A percentile compares a stretch with the other conserved stretches of the same genome.
These are phyloP conservation scores for Agrochola macilenta DNA, from an alignment of 2,888 invertebrate species.

Conservation along the genomic window DNA sequence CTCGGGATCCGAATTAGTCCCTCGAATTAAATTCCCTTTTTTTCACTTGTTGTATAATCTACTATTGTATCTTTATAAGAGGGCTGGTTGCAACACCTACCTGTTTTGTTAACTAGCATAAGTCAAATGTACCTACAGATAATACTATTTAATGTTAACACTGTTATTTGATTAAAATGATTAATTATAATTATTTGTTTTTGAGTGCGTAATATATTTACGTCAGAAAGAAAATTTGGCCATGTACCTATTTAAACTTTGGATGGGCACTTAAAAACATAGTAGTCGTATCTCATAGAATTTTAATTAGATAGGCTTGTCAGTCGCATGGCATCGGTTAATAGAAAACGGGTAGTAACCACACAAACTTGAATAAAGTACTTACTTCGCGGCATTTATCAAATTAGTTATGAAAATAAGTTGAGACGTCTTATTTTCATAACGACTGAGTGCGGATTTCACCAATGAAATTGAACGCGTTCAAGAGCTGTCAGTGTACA, in stretches of 20 bases:
- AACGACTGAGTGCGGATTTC: too few species aligned
- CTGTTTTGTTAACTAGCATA: too few species aligned
- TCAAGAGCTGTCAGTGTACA: too few species aligned
- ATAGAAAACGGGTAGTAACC: background rate
- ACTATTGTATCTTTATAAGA: too few species aligned
- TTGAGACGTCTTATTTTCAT: background rate
- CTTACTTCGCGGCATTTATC: slow-evolving; percentile 23
- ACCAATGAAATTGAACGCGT: too few species aligned
- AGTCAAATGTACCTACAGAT: too few species aligned
- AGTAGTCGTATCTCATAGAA: slow-evolving; percentile 12
- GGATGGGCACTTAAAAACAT: background rate
- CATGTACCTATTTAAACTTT: background rate
- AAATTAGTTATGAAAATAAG: slow-evolving; percentile 36
- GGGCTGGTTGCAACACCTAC: too few species aligned
- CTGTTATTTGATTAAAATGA: too few species aligned
- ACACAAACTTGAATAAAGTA: slow-evolving; percentile 3
- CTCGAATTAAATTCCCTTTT: too few species aligned
- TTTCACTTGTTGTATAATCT: too few species aligned
- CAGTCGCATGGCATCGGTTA: slow-evolving; percentile 12
- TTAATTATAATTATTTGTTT: background rate
- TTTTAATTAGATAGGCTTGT: slow-evolving; percentile 38
- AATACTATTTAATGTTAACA: too few species aligned
- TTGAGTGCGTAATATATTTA: background rate
- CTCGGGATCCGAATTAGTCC: too few species aligned
- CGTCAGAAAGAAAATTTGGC: background rate